These are phyloP conservation scores for Boloria euphrosyne DNA, from an alignment of 2,888 invertebrate species.

Conservation along the genomic window DNA sequence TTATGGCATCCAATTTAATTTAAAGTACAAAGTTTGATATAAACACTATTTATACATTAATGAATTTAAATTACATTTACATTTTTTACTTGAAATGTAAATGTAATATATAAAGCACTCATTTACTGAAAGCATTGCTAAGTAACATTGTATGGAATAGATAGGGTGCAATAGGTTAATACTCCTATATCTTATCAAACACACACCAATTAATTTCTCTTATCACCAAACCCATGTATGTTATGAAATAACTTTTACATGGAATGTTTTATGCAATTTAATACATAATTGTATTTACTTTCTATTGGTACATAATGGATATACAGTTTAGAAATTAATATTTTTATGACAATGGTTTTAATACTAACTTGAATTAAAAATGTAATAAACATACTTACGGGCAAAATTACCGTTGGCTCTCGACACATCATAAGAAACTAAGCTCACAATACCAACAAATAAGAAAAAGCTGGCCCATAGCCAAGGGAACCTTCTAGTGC, in stretches of 20 bases:
- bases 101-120: too few species aligned
- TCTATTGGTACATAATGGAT: neutral
- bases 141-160: neutral
- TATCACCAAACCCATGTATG: neutral
- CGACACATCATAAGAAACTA: conserved; percentile 85
- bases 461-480: conserved; percentile 84
- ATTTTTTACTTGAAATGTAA: too few species aligned
- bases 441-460: conserved; percentile 81
- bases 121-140: too few species aligned
- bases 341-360: neutral
- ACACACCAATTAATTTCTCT: neutral
- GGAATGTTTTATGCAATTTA: neutral
- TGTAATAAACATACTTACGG: conserved; percentile 70
- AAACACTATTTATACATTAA: too few species aligned
- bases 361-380: neutral
- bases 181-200: neutral
- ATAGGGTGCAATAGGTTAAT: neutral
- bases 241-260: neutral
- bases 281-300: too few species aligned
- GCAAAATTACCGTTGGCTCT: conserved; percentile 86
- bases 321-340: neutral
- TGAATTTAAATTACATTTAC: too few species aligned
- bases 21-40: too few species aligned
- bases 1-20: too few species aligned
- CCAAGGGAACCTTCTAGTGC: conserved; percentile 85